phyloP scores from a whole-genome alignment of 2,888 invertebrate species.

The Zhuqinia jingwanae region DNA sequence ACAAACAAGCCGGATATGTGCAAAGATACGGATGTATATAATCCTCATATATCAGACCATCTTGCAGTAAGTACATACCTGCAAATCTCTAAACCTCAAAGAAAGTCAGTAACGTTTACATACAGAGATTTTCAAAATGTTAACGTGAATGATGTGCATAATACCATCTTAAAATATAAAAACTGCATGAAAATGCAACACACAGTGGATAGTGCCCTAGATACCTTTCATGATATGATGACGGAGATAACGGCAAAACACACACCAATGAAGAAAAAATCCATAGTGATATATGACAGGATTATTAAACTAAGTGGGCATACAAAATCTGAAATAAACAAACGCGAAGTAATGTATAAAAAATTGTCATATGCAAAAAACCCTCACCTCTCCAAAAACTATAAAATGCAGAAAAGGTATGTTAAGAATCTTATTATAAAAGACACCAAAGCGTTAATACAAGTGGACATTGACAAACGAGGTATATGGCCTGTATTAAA shows the following conservation, averaged over 20 bases:
- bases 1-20: background rate
- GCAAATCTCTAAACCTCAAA: background rate
- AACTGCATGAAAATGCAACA: no score
- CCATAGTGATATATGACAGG: background rate
- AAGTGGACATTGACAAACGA: background rate
- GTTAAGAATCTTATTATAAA: background rate
- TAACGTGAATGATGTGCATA: no score
- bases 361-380: background rate
- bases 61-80: background rate
- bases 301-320: background rate
- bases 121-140: no score
- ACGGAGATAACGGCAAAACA: no score
- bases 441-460: background rate
- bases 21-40: background rate
- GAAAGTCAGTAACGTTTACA: no score
- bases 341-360: background rate
- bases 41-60: background rate
- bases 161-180: no score
- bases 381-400: background rate
- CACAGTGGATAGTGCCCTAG: no score
- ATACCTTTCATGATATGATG: no score
- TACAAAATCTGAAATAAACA: background rate
- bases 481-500: slow-evolving; percentile 15
- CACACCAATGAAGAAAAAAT: background rate
- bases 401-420: background rate